Evolutionary conservation across 2,113 vertebrate species (phyloP), one percentile per base, ranked within the genome.

Genomic region (Sander lucioperca): DNA sequence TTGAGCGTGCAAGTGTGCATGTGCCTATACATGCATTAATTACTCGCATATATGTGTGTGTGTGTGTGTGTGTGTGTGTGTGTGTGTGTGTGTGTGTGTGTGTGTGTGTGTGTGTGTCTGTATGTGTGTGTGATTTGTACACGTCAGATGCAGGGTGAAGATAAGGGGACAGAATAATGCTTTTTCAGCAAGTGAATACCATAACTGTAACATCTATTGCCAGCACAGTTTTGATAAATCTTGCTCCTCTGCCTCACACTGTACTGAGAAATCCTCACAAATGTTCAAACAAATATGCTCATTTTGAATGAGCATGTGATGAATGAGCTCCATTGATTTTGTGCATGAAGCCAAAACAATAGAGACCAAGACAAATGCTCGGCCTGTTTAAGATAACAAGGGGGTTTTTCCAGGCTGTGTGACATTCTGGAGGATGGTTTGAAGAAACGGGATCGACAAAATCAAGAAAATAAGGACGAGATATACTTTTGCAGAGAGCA

Each of bases 311-410:
- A 86, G 76, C 59, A 64, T 56, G 87, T 91, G 91, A 94, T 92
- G 88, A 92, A 94, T 84, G 89, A 74, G 88, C 83, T 69, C 68
- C 74, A 89, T 84, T 91, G 89, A 88, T 93, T 92, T 82, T 80
- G 76, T 76, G 78, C 77, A 61, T 78, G 87, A 79, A 80, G 80
- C 82, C 68, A 64, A 85, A 91, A 94, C 89, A 93, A 94, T 86
- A 62, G 85, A 78, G 74, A 87, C 79, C 86, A 83, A 91, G 86
- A 93, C 51, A 82, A 94, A 93, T 92, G 87, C 65, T 84, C 5
- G 48, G 76, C 57, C 74, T 80, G 74, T 87, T 81, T 71, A 67
- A 74, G 79, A 91, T 82, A 89, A 82, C 65, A 66, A 86, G 72
- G 84, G 77, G 33, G 74, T 78, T 77, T 77, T 50, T 51, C 23